phyloP scores from a whole-genome alignment of 2,113 vertebrate species.

The Lampris megalopsis region DNA sequence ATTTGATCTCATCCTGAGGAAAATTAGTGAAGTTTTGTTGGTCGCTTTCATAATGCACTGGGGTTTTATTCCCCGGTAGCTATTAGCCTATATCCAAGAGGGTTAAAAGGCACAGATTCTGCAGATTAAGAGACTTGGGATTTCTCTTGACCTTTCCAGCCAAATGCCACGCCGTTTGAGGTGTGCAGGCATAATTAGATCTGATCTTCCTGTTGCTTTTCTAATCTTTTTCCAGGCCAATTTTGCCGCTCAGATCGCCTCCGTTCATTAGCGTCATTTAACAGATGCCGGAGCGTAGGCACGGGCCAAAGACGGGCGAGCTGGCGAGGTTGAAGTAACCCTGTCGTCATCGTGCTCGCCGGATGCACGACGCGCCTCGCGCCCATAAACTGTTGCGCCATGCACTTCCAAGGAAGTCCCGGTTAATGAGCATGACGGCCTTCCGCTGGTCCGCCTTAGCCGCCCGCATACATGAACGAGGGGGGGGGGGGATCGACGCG shows the following conservation, averaged over 20 bases:
- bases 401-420: slow-evolving; percentile 64
- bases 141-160: slow-evolving; percentile 82
- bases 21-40: neutral
- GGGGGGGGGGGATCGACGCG: slow-evolving; percentile 81
- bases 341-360: slow-evolving; percentile 49
- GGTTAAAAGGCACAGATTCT: slow-evolving; percentile 67
- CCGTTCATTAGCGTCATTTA: slow-evolving; percentile 79
- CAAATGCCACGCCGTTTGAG: slow-evolving; percentile 79
- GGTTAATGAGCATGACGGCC: slow-evolving; percentile 80
- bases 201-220: slow-evolving; percentile 56
- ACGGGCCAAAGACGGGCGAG: slow-evolving; percentile 75
- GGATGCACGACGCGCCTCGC: slow-evolving; percentile 9
- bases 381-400: slow-evolving; percentile 67
- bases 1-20: too few species aligned
- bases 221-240: slow-evolving; percentile 51
- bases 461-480: slow-evolving; percentile 49
- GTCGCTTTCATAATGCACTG: too few species aligned
- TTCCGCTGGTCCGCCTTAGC: slow-evolving; percentile 35
- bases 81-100: slow-evolving; percentile 18
- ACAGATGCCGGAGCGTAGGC: slow-evolving; percentile 67
- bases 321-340: slow-evolving; percentile 73
- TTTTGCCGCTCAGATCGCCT: slow-evolving; percentile 32
- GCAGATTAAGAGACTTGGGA: slow-evolving; percentile 70
- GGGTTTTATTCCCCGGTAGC: slow-evolving; percentile 19
- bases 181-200: slow-evolving; percentile 75